Percentiles rank a stretch among this genome's conserved stretches.
phyloP scores from a whole-genome alignment of 1,140 invertebrate genomes.

The Magallana angulata region DNA sequence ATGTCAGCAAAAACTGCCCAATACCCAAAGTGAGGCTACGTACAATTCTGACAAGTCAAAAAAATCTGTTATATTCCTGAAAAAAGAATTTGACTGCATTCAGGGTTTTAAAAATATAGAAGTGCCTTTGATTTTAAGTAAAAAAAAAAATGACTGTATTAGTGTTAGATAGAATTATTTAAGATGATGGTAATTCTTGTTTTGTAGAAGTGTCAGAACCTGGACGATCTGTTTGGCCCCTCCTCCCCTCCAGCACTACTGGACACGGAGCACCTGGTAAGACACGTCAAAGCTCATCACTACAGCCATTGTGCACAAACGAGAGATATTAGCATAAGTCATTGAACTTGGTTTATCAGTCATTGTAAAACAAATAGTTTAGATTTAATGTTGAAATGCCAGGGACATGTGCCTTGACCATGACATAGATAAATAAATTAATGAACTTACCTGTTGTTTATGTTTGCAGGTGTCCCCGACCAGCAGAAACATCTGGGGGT shows the following conservation, averaged over 20 bases:
- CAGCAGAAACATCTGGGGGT: constrained; percentile 75
- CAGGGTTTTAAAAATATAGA: too few species aligned
- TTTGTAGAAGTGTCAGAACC: constrained; percentile 63
- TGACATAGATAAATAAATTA: too few species aligned
- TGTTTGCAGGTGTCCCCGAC: constrained; percentile 69
- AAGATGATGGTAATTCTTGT: not conserved
- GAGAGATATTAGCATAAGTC: not conserved
- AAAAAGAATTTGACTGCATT: too few species aligned
- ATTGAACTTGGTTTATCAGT: not conserved
- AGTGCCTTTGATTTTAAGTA: too few species aligned
- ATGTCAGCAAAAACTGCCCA: constrained; percentile 62
- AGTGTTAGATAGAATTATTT: too few species aligned
- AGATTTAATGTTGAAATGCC: too few species aligned
- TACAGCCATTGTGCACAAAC: not conserved
- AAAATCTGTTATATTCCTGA: too few species aligned
- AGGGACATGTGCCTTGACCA: too few species aligned
- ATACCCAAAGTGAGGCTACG: constrained; percentile 63
- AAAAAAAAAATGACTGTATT: too few species aligned
- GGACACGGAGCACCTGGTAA: constrained; percentile 76
- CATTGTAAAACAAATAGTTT: not conserved
- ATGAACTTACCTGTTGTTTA: not conserved
- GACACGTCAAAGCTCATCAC: not conserved
- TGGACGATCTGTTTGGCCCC: constrained; percentile 77
- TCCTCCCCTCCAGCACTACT: constrained; percentile 77
- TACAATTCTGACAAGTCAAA: too few species aligned